phyloP scores from a whole-genome alignment of 2,797 vertebrate genomes.

The Helarctos malayanus region DNA sequence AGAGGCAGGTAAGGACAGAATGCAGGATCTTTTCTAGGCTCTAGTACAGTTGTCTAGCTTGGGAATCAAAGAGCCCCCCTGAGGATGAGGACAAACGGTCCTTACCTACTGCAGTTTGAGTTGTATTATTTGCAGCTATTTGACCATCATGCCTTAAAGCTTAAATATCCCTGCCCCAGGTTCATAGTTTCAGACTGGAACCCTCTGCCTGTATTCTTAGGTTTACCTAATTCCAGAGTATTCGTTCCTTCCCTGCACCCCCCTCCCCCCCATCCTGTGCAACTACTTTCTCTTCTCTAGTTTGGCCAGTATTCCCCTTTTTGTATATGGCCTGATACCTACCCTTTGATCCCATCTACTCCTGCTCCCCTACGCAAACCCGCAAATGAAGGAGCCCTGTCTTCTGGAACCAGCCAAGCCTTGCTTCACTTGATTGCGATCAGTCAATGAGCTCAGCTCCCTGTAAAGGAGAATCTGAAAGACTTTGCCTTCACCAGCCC shows the following conservation, averaged over 20 bases:
- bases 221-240: neutral
- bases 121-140: neutral
- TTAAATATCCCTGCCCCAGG: neutral
- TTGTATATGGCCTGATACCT: neutral
- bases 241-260: neutral
- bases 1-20: neutral
- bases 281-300: neutral
- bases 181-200: neutral
- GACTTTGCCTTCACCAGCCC: neutral
- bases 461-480: neutral
- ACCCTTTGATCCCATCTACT: neutral
- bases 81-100: neutral
- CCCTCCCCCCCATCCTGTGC: neutral
- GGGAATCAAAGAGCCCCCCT: neutral
- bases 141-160: neutral
- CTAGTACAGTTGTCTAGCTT: neutral
- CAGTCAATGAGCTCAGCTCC: constrained; percentile 12
- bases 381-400: neutral
- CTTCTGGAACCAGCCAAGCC: neutral
- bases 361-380: neutral
- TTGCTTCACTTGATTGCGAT: neutral
- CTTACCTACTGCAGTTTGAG: neutral
- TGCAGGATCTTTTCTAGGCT: neutral
- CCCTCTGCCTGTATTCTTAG: neutral
- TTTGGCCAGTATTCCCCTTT: neutral